phyloP scores from a whole-genome alignment of 1,140 invertebrate species.

The Calycopis cecrops region DNA sequence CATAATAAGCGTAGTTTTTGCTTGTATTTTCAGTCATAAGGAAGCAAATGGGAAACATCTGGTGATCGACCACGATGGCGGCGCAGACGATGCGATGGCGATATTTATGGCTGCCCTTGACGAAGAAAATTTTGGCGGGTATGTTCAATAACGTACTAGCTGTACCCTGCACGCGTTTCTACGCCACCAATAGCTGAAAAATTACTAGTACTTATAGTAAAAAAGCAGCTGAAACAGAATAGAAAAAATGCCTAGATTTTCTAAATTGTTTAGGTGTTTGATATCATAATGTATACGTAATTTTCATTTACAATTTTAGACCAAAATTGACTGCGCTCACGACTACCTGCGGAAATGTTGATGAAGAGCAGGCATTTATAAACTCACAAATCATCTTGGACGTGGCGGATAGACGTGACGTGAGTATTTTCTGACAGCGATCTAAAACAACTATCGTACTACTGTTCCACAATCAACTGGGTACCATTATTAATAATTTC shows the following conservation, averaged over 20 bases:
- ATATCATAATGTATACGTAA: too few species aligned
- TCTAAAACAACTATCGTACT: too few species aligned
- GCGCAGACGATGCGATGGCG: slow-evolving; percentile 59
- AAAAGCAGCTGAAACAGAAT: too few species aligned
- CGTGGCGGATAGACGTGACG: slow-evolving; percentile 36
- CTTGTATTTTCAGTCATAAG: too few species aligned
- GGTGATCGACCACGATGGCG: slow-evolving; percentile 58
- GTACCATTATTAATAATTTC: background rate
- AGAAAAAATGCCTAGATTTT: too few species aligned
- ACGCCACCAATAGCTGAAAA: too few species aligned
- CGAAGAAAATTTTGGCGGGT: slow-evolving; percentile 53
- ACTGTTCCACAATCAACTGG: too few species aligned
- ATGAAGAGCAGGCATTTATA: slow-evolving; percentile 37
- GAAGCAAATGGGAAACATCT: slow-evolving; percentile 8
- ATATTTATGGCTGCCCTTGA: slow-evolving; percentile 48
- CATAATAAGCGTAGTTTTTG: too few species aligned
- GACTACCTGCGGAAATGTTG: slow-evolving; percentile 46
- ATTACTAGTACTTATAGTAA: too few species aligned
- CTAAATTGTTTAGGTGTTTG: too few species aligned
- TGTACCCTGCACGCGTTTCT: too few species aligned
- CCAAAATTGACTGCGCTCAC: slow-evolving; percentile 43
- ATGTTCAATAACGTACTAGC: slow-evolving; percentile 22
- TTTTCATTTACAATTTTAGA: slow-evolving; percentile 25
- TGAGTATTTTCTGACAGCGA: too few species aligned
- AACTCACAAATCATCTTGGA: slow-evolving; percentile 48